Conservation (phyloP, 2,888 invertebrate genomes). For the Cordilura impudica region DNA sequence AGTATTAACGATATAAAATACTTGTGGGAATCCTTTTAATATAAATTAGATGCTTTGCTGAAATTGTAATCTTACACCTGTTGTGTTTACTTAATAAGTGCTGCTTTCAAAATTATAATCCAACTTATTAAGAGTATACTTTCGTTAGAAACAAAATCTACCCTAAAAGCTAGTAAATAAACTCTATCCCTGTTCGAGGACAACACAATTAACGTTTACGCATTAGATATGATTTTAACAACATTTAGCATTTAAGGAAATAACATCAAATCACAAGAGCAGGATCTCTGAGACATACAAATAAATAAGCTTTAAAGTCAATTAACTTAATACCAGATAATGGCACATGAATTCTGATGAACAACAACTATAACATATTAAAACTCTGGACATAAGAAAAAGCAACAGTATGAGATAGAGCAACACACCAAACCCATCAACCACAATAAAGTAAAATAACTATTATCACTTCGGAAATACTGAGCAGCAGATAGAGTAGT, state of each 20-base stretch:
- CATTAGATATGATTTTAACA: slow-evolving; percentile 25
- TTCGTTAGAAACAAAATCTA: no score
- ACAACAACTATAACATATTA: slow-evolving; percentile 3
- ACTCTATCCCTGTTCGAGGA: background rate
- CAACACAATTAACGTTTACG: slow-evolving; percentile 41
- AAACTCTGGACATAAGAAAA: slow-evolving; percentile 13
- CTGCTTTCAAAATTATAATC: no score
- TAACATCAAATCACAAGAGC: slow-evolving; percentile 11
- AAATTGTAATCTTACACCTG: no score
- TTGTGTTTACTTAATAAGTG: no score
- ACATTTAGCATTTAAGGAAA: slow-evolving; percentile 18
- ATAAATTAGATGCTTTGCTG: no score
- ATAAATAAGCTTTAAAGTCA: slow-evolving; percentile 51
- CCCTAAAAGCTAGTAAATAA: no score
- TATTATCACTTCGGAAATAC: slow-evolving; percentile 48
- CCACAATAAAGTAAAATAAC: slow-evolving; percentile 40
- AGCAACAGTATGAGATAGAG: background rate
- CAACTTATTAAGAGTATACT: no score
- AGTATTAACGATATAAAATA: no score
- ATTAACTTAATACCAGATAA: slow-evolving; percentile 58
- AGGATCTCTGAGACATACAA: slow-evolving; percentile 15
- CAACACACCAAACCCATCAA: slow-evolving; percentile 38
- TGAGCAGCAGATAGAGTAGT: slow-evolving; percentile 9
- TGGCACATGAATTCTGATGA: slow-evolving; percentile 36
- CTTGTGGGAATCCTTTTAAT: no score